phyloP scores from a whole-genome alignment of 1,140 invertebrate species.

The Matsumurasca onukii region DNA sequence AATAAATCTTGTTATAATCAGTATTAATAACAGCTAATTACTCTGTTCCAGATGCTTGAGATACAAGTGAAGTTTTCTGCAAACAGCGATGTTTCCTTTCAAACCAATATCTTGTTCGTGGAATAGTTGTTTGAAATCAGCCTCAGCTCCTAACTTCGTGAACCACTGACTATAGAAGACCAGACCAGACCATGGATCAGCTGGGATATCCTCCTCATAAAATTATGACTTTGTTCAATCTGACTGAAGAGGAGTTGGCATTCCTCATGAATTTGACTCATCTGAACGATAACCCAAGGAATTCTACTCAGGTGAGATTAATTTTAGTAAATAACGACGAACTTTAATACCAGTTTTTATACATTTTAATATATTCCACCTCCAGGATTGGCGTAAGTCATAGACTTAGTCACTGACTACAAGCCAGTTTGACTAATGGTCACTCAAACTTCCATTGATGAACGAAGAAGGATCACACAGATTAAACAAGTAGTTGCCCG shows the following conservation, averaged over 20 bases:
- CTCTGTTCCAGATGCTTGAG: no score
- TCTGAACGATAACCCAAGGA: neutral
- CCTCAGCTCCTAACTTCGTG: no score
- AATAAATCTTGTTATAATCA: no score
- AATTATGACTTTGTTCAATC: conserved; percentile 14
- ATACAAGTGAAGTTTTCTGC: no score
- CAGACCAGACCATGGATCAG: no score
- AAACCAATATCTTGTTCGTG: no score
- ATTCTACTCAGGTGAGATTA: neutral
- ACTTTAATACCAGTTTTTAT: neutral
- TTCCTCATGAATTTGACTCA: conserved; percentile 19
- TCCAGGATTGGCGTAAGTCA: neutral
- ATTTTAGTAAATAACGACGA: neutral
- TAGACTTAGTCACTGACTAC: neutral
- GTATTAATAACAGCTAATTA: no score
- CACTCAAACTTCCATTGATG: neutral
- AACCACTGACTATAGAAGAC: no score
- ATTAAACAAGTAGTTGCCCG: no score
- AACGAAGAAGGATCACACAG: no score
- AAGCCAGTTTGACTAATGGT: neutral
- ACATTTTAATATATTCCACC: neutral
- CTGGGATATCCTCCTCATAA: conserved; percentile 9
- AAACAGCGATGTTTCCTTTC: no score
- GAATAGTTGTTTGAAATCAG: no score
- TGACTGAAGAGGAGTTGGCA: conserved; percentile 25